Base-by-base conservation (phyloP, 2,113 vertebrate genomes). In the Tenebrosternarchus preto region DNA sequence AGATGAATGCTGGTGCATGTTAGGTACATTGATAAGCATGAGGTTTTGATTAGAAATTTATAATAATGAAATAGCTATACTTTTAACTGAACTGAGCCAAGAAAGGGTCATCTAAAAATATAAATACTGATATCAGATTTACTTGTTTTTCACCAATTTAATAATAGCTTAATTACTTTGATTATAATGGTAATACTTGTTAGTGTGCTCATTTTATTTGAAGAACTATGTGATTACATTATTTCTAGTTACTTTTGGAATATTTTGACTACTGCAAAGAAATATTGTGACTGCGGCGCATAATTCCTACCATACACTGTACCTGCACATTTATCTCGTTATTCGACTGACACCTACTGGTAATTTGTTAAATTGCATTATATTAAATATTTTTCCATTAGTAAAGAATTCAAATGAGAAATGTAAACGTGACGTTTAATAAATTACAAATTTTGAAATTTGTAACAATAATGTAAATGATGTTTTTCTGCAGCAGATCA, bases 401-500 rank as follows among this genome's bases (percentile, higher is more conserved):
- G 15, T 63, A 19, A 15, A 27, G 29, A 27, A 27, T 25, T 24
- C 22, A 27, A 16, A 29, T 29, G 24, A 1, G 25, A 29, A 5
- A 27, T 29, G 5, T 29, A 29, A 16, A 4, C 12, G 19, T 66
- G 19, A 16, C 17, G 4, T 29, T 63, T 24, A 0, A 16, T 63
- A 27, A 3, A 63, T 31, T 36, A 4, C 20, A 17, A 20, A 77
- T 70, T 31, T 16, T 57, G 19, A 31, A 0, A 19, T 29, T 33
- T 76, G 3, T 7, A 3, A 25, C 5, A 56, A 53, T 8, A 15
- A 59, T 39, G 9, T n/a, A 56, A 36, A 68, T 60, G 3, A 36
- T 27, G 78, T 2, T 70, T 19, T 80, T 22, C 29, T 24, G 24
- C 82, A 98, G 96, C 94, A 33, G 96, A 98, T 83, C 95, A 94